Evolutionary conservation across 1,140 invertebrate genomes (phyloP), one percentile per base, ranked within the genome.

Genomic region (Pinna nobilis): DNA sequence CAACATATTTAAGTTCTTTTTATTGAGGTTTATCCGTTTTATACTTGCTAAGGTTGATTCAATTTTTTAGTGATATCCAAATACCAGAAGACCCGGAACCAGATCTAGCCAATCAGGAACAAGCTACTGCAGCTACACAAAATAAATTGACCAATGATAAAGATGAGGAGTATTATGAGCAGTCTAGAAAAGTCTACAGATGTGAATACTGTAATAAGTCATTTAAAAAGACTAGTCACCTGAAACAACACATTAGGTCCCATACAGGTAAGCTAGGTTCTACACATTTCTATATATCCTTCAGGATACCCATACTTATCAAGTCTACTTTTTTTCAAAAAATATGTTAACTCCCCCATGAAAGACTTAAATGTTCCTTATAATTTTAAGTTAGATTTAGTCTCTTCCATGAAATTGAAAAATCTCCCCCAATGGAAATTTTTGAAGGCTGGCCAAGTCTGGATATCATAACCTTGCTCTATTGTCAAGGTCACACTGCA

Each of bases 191-290:
- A 18, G 50, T 60, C 1, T 84, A 82, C 70, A 32, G 57, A 23
- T 88, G 87, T 78, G 50, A 70, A 15, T 67, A 76, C 41, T 89
- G 88, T 79, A 72, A 82, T 1, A 88, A 87, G 59, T 53, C 70
- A 7, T 89, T 86, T 66, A 88, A 87, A 74, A 86, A 86, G 69
- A 79, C 83, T 18, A 84, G 81, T 70, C 85, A 87, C 60, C 84
- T 88, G 1, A 89, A 85, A 69, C 84, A 87, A 44, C 88, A 89
- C 66, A 79, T 87, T 35, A 69, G 84, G 18, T 81, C 82, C 18
- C 86, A 88, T 74, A 85, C 85, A 63, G 85, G 87, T 88, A 60
- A 53, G 55, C 68, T 11, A 9, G 9, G 9, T 44, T 44, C 9
- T 44, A 44, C n/a, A 11, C 39, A 44, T 9, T 9, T n/a, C 9